Percentiles rank a stretch among this genome's conserved stretches.
These are phyloP conservation scores for Turnix velox DNA, from an alignment of 2,113 vertebrate species.

Conservation along the genomic window DNA sequence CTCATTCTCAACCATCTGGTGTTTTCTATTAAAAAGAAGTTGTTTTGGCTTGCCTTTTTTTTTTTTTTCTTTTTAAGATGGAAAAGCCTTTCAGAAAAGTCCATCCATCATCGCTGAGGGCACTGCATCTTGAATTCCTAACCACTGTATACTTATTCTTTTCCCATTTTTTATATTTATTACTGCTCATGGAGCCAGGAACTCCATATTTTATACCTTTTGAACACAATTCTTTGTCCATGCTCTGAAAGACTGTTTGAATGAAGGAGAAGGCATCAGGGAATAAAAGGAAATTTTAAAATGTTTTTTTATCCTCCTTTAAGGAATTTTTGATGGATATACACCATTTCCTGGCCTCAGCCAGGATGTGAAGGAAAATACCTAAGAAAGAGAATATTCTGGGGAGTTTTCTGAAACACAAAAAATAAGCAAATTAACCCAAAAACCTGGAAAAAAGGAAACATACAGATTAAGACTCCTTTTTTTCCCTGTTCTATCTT, in stretches of 20 bases:
- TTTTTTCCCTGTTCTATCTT: background rate
- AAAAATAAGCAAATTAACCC: background rate
- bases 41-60: no score
- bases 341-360: background rate
- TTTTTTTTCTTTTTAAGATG: constrained; percentile 10
- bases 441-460: background rate
- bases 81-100: constrained; percentile 27
- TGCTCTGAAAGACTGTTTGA: background rate
- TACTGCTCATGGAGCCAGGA: background rate
- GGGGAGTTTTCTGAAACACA: background rate
- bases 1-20: constrained; percentile 42
- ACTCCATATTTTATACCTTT: background rate
- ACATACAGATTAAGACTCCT: background rate
- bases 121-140: background rate
- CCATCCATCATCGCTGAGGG: background rate
- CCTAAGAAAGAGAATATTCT: background rate
- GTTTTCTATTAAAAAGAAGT: constrained; percentile 8
- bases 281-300: background rate
- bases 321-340: background rate
- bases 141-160: background rate
- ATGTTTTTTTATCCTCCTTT: background rate
- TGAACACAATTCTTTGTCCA: background rate
- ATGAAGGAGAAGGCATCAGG: background rate
- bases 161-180: background rate
- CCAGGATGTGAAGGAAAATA: background rate